phyloP scores from a whole-genome alignment of 1,140 invertebrate genomes.

The Anadara kagoshimensis region DNA sequence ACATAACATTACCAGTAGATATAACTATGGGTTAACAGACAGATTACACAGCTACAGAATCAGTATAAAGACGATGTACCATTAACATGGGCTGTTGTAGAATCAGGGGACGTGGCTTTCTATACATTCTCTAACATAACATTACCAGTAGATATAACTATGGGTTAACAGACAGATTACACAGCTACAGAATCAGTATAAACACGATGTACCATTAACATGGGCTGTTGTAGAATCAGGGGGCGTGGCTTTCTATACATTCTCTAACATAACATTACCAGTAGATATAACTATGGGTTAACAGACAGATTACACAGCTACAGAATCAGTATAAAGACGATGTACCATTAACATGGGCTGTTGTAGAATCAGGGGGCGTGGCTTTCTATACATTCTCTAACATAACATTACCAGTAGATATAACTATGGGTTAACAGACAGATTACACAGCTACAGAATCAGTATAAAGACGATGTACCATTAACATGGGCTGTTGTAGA shows the following conservation, averaged over 20 bases:
- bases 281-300: neutral
- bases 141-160: neutral
- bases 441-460: neutral
- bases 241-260: constrained; percentile 63
- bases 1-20: neutral
- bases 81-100: constrained; percentile 65
- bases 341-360: constrained; percentile 62
- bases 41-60: neutral
- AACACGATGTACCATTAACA: constrained; percentile 57
- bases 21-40: too few species aligned
- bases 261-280: neutral
- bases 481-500: constrained; percentile 67
- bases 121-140: constrained; percentile 26
- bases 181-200: neutral
- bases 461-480: constrained; percentile 50
- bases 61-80: constrained; percentile 50
- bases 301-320: too few species aligned
- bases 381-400: constrained; percentile 53
- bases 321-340: constrained; percentile 36
- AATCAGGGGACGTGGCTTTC: constrained; percentile 66
- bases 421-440: too few species aligned
- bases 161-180: too few species aligned
- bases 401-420: neutral
- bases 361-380: constrained; percentile 65
- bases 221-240: constrained; percentile 67